Evolutionary conservation across 2,113 vertebrate genomes (phyloP).

Genomic region (Salvelinus sp.): DNA sequence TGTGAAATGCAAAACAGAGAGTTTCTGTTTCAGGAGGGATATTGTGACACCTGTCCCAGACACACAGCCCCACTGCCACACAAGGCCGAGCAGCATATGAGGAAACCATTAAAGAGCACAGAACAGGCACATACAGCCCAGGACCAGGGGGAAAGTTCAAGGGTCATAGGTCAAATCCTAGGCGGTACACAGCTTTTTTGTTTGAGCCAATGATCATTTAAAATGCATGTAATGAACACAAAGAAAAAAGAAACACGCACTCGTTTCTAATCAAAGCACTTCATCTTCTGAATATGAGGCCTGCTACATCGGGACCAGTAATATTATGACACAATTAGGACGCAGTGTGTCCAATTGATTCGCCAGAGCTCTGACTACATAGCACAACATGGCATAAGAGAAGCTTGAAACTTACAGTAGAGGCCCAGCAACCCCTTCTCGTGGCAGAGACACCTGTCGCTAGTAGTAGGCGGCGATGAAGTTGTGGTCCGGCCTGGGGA

Average conservation of each 20-base stretch:
- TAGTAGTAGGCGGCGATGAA: conserved; percentile 33
- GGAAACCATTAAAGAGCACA: too few relatives aligned
- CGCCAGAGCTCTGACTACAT: not conserved
- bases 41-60: conserved; percentile 64
- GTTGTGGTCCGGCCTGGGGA: conserved; percentile 22
- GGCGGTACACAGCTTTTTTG: not conserved
- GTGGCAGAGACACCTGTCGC: conserved; percentile 40
- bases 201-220: too few relatives aligned
- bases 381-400: not conserved
- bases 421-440: not conserved
- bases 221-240: too few relatives aligned
- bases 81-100: conserved; percentile 27
- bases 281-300: too few relatives aligned
- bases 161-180: conserved; percentile 1
- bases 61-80: conserved; percentile 38
- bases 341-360: not conserved
- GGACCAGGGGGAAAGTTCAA: not conserved
- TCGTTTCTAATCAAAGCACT: too few relatives aligned
- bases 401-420: not conserved
- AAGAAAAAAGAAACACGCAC: too few relatives aligned
- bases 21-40: conserved; percentile 29
- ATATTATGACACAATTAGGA: not conserved
- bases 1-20: conserved; percentile 48
- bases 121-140: too few relatives aligned
- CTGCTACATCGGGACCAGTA: not conserved